A percentile compares a stretch with the other conserved stretches of the same genome.
These are phyloP conservation scores for Progne subis DNA, from an alignment of 2,113 vertebrate genomes.

Conservation along the genomic window DNA sequence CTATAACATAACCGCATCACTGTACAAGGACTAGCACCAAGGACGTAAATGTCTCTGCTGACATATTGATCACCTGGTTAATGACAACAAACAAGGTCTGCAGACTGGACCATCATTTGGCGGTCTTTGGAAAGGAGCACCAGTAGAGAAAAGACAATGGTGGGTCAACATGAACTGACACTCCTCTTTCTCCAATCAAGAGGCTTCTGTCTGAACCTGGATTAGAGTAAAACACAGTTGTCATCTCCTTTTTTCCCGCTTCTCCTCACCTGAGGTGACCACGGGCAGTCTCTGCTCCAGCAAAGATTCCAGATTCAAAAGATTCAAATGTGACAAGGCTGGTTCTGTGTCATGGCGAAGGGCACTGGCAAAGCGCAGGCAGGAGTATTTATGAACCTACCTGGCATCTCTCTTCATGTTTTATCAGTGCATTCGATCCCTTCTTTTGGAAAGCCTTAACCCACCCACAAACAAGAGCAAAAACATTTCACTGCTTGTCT, in stretches of 20 bases:
- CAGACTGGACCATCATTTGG: not conserved
- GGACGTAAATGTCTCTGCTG: not conserved
- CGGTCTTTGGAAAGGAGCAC: not conserved
- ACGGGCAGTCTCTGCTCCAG: not conserved
- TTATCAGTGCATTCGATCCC: not conserved
- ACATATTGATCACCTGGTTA: not conserved
- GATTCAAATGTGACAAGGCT: not conserved
- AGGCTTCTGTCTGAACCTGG: not conserved
- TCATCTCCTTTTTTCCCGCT: not conserved
- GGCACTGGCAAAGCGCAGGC: not conserved
- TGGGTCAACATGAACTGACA: not conserved
- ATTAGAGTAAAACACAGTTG: not conserved
- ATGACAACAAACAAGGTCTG: not conserved
- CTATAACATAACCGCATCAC: accelerated
- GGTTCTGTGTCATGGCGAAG: not conserved
- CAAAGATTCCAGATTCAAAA: not conserved
- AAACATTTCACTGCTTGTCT: not conserved
- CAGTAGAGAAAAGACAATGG: not conserved
- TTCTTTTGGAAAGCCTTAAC: not conserved
- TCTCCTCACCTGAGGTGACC: not conserved
- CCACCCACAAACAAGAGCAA: not conserved
- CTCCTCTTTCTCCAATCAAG: not conserved
- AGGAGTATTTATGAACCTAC: not conserved
- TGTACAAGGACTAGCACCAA: not conserved
- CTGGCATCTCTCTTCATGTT: not conserved